Conservation (phyloP, 2,797 vertebrate species). For the Molossus molossus region DNA sequence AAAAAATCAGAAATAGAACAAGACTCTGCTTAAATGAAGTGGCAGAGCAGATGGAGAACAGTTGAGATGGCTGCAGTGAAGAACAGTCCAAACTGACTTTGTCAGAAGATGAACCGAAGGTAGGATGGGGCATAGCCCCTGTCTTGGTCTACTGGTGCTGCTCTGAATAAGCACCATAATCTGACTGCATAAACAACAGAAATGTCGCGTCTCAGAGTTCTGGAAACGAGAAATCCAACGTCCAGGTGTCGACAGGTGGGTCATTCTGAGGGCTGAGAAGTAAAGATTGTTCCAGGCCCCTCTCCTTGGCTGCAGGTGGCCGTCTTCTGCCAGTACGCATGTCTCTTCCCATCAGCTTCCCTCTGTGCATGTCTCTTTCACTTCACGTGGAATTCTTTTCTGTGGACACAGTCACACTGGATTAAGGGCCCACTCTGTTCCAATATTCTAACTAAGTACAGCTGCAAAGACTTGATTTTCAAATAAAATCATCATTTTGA, state of each 20-base stretch:
- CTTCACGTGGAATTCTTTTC: neutral
- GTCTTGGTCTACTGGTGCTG: too few relatives aligned
- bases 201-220: neutral
- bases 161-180: neutral
- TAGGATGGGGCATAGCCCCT: neutral
- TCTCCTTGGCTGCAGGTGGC: neutral
- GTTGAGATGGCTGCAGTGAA: neutral
- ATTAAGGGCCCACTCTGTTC: neutral
- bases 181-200: neutral
- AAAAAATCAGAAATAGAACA: neutral
- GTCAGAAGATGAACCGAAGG: neutral
- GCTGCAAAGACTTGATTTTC: neutral
- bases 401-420: too few relatives aligned
- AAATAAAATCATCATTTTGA: neutral
- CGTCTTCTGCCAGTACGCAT: neutral
- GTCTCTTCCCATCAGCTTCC: neutral
- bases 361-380: fast-evolving
- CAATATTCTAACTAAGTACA: too few relatives aligned
- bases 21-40: neutral
- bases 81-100: neutral
- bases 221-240: neutral
- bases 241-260: neutral
- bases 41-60: neutral
- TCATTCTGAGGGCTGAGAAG: too few relatives aligned
- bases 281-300: fast-evolving